These are phyloP conservation scores for Leucoraja ocellata DNA, from an alignment of 2,797 vertebrate species.

Conservation along the genomic window DNA sequence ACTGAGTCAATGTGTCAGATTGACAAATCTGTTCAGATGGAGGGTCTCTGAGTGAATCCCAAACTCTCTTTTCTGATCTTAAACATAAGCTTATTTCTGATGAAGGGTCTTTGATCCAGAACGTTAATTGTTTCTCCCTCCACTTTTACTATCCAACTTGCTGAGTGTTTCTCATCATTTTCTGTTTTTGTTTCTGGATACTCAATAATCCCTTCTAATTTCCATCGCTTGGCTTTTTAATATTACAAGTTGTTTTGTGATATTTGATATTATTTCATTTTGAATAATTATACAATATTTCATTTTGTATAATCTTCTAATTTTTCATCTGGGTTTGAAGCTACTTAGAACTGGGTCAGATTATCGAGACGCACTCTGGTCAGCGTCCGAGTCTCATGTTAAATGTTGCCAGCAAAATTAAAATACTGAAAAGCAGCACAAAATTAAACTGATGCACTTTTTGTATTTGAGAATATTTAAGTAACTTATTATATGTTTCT, in stretches of 20 bases:
- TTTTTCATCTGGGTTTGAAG: neutral
- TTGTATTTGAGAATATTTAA: constrained; percentile 99
- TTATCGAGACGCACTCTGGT: neutral
- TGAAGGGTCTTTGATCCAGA: no score
- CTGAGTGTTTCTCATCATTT: no score
- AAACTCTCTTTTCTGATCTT: no score
- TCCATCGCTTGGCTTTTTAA: neutral
- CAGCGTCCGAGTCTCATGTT: constrained; percentile 53
- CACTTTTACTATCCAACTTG: no score
- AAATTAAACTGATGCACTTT: constrained; percentile 92
- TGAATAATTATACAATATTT: neutral
- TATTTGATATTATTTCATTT: neutral
- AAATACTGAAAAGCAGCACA: constrained; percentile 54
- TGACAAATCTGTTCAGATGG: no score
- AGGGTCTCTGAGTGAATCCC: no score
- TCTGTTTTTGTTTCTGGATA: no score
- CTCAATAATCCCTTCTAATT: neutral
- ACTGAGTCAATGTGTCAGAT: no score
- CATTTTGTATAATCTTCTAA: neutral
- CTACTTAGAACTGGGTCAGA: neutral
- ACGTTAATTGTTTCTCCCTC: no score
- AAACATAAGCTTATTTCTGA: no score
- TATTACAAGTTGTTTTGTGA: neutral
- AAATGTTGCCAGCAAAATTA: constrained; percentile 53
- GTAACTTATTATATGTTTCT: constrained; percentile 92